Percentiles rank a stretch among this genome's conserved stretches.
Conservation (phyloP, 2,888 invertebrate species). For the Calephelis perditalis region DNA sequence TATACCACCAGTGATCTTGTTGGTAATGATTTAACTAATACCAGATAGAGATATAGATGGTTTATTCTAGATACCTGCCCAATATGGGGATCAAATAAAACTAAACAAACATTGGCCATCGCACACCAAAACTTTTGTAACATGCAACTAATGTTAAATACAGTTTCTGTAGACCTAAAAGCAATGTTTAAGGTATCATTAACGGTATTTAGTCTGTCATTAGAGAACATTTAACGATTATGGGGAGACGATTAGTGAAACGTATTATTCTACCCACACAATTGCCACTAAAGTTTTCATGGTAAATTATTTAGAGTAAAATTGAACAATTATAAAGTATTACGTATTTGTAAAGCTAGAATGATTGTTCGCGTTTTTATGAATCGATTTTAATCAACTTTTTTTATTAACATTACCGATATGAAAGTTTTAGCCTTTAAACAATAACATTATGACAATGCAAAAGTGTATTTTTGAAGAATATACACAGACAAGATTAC, state of each 20-base stretch:
- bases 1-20: no score
- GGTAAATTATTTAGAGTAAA: not conserved
- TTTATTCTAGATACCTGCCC: no score
- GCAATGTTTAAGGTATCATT: conserved; percentile 16
- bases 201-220: conserved; percentile 8
- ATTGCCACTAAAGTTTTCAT: not conserved
- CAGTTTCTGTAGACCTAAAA: conserved; percentile 10
- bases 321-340: conserved; percentile 3
- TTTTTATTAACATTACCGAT: no score
- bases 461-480: no score
- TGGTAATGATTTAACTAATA: not conserved
- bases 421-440: no score
- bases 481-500: no score
- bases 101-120: not conserved
- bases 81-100: not conserved
- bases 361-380: not conserved
- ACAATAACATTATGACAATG: no score
- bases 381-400: no score
- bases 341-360: not conserved
- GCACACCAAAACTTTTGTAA: not conserved
- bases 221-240: conserved; percentile 17
- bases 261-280: not conserved
- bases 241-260: conserved; percentile 9
- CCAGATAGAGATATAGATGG: not conserved
- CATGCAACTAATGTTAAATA: conserved; percentile 19